These are phyloP conservation scores for Buceros bicornis DNA, from an alignment of 2,797 vertebrate genomes.

Conservation along the genomic window DNA sequence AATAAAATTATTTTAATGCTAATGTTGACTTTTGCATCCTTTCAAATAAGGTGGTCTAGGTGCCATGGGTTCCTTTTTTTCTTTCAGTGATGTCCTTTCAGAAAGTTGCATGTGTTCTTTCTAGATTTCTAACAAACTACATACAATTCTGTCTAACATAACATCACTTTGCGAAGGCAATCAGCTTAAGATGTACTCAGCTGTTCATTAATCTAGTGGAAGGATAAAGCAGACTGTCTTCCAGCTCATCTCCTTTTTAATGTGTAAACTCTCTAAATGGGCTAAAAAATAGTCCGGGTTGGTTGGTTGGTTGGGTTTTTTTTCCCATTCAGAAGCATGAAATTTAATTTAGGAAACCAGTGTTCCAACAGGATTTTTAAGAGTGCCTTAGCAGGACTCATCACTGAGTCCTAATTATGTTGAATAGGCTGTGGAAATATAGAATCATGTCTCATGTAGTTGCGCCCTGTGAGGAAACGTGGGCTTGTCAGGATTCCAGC, in stretches of 20 bases:
- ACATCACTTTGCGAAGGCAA: not conserved
- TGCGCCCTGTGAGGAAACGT: not conserved
- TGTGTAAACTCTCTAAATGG: not conserved
- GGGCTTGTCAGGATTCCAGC: not conserved
- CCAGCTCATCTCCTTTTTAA: accelerated
- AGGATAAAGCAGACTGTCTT: not conserved
- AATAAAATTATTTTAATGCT: conserved; percentile 73
- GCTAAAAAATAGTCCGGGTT: not conserved
- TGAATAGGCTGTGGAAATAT: not conserved
- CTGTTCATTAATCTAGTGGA: not conserved
- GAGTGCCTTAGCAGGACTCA: not conserved
- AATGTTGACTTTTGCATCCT: not conserved
- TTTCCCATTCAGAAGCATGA: not conserved
- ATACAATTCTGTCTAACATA: not conserved
- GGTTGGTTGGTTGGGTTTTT: too few relatives aligned
- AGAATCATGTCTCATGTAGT: not conserved
- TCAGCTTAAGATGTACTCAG: not conserved
- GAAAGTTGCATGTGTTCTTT: not conserved
- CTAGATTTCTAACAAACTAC: not conserved
- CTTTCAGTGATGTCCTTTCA: not conserved
- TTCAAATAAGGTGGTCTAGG: not conserved
- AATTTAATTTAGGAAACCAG: not conserved
- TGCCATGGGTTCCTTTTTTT: not conserved
- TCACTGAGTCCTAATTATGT: not conserved
- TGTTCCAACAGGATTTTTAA: not conserved